Base-by-base conservation (phyloP, 2,888 invertebrate genomes). In the Heliconius hortense region DNA sequence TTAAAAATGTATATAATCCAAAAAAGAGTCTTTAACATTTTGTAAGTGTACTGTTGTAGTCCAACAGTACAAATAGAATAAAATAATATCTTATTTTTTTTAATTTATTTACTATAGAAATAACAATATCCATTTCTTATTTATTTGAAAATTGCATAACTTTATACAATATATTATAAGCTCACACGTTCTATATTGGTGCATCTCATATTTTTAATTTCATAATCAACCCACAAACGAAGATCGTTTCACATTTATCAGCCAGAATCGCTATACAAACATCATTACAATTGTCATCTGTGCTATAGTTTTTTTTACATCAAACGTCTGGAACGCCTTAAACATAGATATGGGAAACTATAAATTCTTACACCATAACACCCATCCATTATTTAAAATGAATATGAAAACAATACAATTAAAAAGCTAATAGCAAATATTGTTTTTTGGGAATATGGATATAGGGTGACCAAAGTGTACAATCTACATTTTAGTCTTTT, bases 261-360 rank as follows among this genome's bases (percentile, higher is more conserved):
- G 21, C 26, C 21, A 28, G 43, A 26, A 71, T 71, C 24, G 11
- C 71, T 71, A 60, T 62, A 60, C 60, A 62, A 62, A 71, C 71
- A 71, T 71, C 71, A 26, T 71, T 71, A 71, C 71, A 62, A 60
- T 43, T 71, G 71, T 71, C 71, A 71, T 21, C 71, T 71, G 60
- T 62, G 35, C 39, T 43, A 39, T 10, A 60, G 69, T 39, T 59
- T 43, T 35, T n/a, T 26, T 39, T n/a, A 62, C 26, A 28, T 43
- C 43, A 43, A 62, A 60, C 53, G 26, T 28, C 31, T 24, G 31
- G n/a, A 35, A 69, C 69, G 53, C 56, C 56, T 31, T 35, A 69
- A 15, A 69, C n/a, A 56, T 69, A 31, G 5, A 48, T 69, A 31
- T 56, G 69, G 56, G 35, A 24, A 31, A n/a, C 31, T 31, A 35